Evolutionary conservation across 2,113 vertebrate species (phyloP), one percentile per base, ranked within the genome.

Genomic region (Furnarius figulus): DNA sequence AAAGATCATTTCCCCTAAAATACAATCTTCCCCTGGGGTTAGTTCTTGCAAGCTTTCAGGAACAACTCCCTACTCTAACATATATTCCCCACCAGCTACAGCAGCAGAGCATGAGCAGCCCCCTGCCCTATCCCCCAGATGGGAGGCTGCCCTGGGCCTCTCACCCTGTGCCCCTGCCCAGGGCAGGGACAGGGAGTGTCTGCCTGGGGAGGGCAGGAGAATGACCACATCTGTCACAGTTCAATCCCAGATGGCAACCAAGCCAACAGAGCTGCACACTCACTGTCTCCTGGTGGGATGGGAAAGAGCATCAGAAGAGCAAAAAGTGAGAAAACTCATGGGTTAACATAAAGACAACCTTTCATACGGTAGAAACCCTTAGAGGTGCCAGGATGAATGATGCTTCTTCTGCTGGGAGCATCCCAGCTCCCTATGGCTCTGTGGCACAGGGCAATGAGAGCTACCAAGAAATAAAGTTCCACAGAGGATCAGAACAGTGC

Each of bases 1-100:
- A n/a, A 84, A 27, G 11, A 28, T 8, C 22, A 3, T 33, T 39
- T 37, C 28, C 28, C 50, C 31, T 77, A 62, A 85, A 56, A 65
- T 2, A 11, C n/a, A 50, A 65, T 14, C 2, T 62, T 61, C 28
- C 82, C n/a, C 16, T 13, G 11, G 25, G 14, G 68, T 79, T 53
- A 37, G 3, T 9, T 5, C 8, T 70, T 14, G 28, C 49, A 50
- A 18, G 23, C 5, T 73, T 76, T 70, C 0, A 0, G 67, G n/a
- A 83, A 10, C 30, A 39, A 8, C 25, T 65, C 37, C 20, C 37
- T 58, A 33, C 19, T 14, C 42, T 61, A 39, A 14, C 5, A 14
- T 18, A 11, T 25, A 53, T 70, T 56, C 47, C 18, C 10, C 25
- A n/a, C 1, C n/a, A 66, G 37, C 20, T 1, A 23, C 23, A 59